These are phyloP conservation scores for Nasonia oneida DNA, from an alignment of 2,888 invertebrate genomes.

Conservation along the genomic window DNA sequence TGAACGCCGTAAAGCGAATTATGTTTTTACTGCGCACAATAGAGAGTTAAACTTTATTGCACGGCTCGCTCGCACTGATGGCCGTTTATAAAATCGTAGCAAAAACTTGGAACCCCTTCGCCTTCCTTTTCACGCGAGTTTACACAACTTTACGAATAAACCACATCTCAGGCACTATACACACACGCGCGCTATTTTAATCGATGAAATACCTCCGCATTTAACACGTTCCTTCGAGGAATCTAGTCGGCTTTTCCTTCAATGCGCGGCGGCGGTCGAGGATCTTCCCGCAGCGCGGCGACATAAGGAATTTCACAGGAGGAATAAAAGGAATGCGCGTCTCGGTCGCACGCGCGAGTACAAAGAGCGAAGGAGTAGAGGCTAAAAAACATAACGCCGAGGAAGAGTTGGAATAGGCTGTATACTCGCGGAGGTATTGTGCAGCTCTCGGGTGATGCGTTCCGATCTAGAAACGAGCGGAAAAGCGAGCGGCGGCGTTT, in stretches of 20 bases:
- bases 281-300: conserved; percentile 29
- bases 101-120: conserved; percentile 11
- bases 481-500: background rate
- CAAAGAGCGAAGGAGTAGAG: conserved; percentile 19
- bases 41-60: conserved; percentile 22
- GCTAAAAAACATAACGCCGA: conserved; percentile 7
- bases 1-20: conserved; percentile 31
- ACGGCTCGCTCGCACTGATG: background rate
- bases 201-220: conserved; percentile 1
- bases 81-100: conserved; percentile 24
- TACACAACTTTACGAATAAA: background rate
- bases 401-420: background rate
- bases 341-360: background rate
- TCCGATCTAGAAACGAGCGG: background rate
- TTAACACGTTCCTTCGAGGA: background rate
- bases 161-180: background rate
- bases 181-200: background rate
- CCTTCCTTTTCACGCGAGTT: background rate
- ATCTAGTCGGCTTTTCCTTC: conserved; percentile 10
- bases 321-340: conserved; percentile 45
- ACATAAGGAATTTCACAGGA: conserved; percentile 61
- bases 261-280: conserved; percentile 18
- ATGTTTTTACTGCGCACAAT: conserved; percentile 28
- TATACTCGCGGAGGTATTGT: too few species aligned
- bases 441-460: too few species aligned